Conservation (phyloP, 2,113 vertebrate genomes). For the Gnathonemus longibarbis region DNA sequence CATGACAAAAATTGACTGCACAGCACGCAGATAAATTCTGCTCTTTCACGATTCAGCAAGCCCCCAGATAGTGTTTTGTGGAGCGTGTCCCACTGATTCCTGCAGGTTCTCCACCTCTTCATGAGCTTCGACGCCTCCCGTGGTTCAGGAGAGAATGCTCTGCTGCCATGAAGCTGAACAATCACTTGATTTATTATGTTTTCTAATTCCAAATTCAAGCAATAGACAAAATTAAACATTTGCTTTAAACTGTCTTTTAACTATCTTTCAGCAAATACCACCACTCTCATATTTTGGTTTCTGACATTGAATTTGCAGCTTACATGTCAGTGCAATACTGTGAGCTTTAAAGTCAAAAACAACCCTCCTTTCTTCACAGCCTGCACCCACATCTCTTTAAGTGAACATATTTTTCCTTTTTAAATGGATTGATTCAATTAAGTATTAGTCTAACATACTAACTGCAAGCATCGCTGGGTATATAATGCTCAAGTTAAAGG, state of each 20-base stretch:
- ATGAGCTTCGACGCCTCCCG: not conserved
- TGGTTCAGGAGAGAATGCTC: not conserved
- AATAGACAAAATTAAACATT: not conserved
- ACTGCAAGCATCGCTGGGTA: not conserved
- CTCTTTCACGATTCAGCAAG: not conserved
- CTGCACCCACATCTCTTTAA: not conserved
- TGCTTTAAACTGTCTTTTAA: not conserved
- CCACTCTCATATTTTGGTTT: not conserved
- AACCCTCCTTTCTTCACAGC: not conserved
- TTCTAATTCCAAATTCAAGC: not conserved
- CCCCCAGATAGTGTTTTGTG: not conserved
- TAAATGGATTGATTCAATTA: not conserved
- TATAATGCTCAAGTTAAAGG: not conserved
- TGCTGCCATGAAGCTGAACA: not conserved
- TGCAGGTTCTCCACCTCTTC: not conserved
- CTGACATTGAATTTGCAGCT: not conserved
- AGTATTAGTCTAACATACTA: not conserved
- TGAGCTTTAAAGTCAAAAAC: not conserved
- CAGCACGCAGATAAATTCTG: not conserved
- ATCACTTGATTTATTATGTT: not conserved
- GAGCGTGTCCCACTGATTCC: not conserved
- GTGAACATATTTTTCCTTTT: not conserved
- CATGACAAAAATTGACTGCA: not conserved
- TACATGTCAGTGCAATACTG: not conserved
- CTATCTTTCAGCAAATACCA: not conserved